These are phyloP conservation scores for Drosophila parvula DNA, from an alignment of 1,140 invertebrate genomes.

Conservation along the genomic window DNA sequence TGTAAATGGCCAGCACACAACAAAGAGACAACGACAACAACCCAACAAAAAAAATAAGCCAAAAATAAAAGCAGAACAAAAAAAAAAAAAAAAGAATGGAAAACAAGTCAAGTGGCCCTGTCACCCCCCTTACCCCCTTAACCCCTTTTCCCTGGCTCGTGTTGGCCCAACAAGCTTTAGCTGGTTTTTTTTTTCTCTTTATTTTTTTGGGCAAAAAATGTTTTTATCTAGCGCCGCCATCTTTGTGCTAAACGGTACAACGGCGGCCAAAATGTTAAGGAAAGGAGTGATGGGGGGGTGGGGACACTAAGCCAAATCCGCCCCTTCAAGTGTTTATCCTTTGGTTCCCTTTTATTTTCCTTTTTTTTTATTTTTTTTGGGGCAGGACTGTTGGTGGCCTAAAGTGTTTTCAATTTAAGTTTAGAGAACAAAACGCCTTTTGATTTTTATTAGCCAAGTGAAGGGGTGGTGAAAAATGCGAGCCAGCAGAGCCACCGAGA, in stretches of 20 bases:
- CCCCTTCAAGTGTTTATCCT: conserved; percentile 80
- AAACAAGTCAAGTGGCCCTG: conserved; percentile 44
- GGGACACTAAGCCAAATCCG: conserved; percentile 74
- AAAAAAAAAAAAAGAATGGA: conserved; percentile 3
- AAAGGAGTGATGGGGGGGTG: not conserved
- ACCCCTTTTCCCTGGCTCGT: conserved; percentile 9
- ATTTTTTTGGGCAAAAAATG: conserved; percentile 57
- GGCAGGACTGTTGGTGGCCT: conserved; percentile 34
- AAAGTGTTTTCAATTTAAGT: conserved; percentile 82
- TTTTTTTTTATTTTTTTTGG: conserved; percentile 10
- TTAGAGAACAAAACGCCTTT: conserved; percentile 82
- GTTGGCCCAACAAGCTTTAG: not conserved
- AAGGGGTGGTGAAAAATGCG: not conserved
- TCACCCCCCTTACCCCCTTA: not conserved
- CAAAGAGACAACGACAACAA: conserved; percentile 9
- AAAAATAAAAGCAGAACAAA: conserved; percentile 3
- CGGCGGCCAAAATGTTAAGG: conserved; percentile 6
- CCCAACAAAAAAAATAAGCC: conserved; percentile 22
- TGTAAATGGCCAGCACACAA: conserved; percentile 68
- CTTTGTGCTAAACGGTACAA: conserved; percentile 73
- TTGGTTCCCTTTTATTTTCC: conserved; percentile 24
- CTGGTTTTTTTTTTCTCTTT: conserved; percentile 48
- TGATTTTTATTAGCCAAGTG: conserved; percentile 74
- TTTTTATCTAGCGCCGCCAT: conserved; percentile 75
- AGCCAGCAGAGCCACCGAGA: too few species aligned